Conservation (phyloP, 2,888 invertebrate species). For the Gibbula magus region DNA sequence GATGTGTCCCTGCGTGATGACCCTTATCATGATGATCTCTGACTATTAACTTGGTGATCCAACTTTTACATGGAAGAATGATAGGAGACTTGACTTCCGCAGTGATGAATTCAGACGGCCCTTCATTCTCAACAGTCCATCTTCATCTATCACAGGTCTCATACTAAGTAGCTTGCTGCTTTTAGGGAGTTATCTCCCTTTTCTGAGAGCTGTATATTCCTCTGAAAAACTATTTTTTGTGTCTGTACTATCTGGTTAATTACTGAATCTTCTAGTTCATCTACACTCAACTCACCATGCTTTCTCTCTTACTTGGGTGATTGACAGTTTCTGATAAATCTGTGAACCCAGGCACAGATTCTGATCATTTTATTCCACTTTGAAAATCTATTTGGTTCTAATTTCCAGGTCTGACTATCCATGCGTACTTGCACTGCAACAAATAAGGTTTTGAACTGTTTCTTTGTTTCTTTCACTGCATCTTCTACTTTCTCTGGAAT, state of each 20-base stretch:
- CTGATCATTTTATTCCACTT: not conserved
- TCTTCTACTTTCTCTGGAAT: too few species aligned
- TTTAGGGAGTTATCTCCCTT: not conserved
- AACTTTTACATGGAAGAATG: conserved; percentile 33
- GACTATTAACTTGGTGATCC: conserved; percentile 33
- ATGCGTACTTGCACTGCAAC: too few species aligned
- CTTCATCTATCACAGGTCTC: conserved; percentile 28
- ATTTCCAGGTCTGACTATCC: too few species aligned
- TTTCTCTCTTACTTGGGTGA: not conserved
- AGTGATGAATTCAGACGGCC: conserved; percentile 18
- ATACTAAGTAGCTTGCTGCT: conserved; percentile 15
- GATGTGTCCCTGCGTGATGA: conserved; percentile 29
- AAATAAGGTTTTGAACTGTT: too few species aligned
- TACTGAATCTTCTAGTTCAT: conserved; percentile 20
- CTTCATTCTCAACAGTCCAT: conserved; percentile 21
- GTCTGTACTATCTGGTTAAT: conserved; percentile 11
- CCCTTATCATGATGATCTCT: conserved; percentile 26
- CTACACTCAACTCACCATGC: conserved; percentile 13
- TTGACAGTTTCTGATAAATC: conserved; percentile 33
- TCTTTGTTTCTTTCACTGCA: too few species aligned
- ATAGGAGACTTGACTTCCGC: conserved; percentile 30
- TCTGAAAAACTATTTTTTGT: conserved; percentile 27
- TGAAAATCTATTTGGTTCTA: too few species aligned
- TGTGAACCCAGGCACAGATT: conserved; percentile 16
- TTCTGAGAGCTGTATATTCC: conserved; percentile 9